Evolutionary conservation across 2,888 invertebrate species (phyloP).

Genomic region (Seira sanloemensis): DNA sequence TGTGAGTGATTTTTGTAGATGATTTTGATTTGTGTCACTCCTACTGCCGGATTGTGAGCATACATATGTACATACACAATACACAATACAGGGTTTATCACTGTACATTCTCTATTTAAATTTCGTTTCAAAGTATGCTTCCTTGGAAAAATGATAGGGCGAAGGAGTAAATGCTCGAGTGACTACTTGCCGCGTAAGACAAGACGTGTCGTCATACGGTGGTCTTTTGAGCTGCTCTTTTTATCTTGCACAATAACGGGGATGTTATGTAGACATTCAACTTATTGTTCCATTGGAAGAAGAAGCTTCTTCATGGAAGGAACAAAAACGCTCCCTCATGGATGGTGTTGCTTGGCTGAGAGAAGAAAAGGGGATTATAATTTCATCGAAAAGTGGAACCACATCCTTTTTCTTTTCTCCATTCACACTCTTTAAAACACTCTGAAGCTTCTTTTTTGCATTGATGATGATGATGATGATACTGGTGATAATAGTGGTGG

Average conservation of each 20-base stretch:
- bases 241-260: neutral
- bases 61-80: no score
- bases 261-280: neutral
- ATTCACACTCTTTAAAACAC: neutral
- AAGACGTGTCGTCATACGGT: neutral
- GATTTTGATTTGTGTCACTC: no score
- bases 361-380: neutral
- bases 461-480: neutral
- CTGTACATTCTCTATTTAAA: no score
- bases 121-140: no score
- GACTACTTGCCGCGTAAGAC: no score
- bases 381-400: neutral
- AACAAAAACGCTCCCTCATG: neutral
- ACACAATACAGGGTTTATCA: no score
- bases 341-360: neutral
- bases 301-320: neutral
- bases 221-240: neutral
- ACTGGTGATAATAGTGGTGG: neutral
- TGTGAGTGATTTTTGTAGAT: no score
- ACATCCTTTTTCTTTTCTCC: neutral
- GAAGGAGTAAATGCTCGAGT: no score
- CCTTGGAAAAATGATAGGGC: no score
- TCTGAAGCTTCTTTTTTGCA: neutral
- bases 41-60: no score
- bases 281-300: neutral